Percentiles rank a stretch among this genome's conserved stretches.
Evolutionary conservation across 1,140 invertebrate species (phyloP).

Genomic region (Mamestra configurata): DNA sequence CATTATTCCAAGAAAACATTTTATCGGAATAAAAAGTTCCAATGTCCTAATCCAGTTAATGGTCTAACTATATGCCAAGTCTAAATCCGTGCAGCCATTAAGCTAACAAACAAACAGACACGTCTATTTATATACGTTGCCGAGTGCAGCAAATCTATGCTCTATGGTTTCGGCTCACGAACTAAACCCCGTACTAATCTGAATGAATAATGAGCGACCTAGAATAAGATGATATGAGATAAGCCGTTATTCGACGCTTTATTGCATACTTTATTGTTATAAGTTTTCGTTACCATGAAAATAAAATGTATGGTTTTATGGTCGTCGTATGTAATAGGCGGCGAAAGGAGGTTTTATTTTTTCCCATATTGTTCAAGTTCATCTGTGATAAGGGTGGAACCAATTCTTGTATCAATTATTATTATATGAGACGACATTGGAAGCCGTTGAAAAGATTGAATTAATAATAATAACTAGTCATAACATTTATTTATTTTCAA

Average conservation of each 20-base stretch:
- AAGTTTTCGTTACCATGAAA: constrained; percentile 12
- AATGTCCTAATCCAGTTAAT: too few relatives aligned
- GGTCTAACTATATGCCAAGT: too few relatives aligned
- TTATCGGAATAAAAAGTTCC: too few relatives aligned
- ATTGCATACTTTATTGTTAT: constrained; percentile 43
- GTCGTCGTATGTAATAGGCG: constrained; percentile 11
- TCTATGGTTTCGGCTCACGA: not conserved
- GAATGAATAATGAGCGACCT: constrained; percentile 15
- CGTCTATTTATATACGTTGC: too few relatives aligned
- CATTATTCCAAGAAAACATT: too few relatives aligned
- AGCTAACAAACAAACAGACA: too few relatives aligned
- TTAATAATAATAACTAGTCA: too few relatives aligned
- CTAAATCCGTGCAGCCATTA: too few relatives aligned
- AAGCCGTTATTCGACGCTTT: constrained; percentile 34
- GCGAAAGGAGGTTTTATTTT: not conserved
- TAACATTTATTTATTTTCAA: too few relatives aligned
- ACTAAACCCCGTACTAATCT: constrained; percentile 3
- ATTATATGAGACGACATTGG: constrained; percentile 1
- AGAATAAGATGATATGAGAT: not conserved
- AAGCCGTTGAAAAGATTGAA: not conserved
- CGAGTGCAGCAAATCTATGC: too few relatives aligned
- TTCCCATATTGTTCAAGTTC: constrained; percentile 15
- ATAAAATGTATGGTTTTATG: constrained; percentile 30
- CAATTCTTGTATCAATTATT: constrained; percentile 6
- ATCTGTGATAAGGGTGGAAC: not conserved